A percentile compares a stretch with the other conserved stretches of the same genome.
Evolutionary conservation across 2,113 vertebrate genomes (phyloP).

Genomic region (Tychaedon coryphoeus): DNA sequence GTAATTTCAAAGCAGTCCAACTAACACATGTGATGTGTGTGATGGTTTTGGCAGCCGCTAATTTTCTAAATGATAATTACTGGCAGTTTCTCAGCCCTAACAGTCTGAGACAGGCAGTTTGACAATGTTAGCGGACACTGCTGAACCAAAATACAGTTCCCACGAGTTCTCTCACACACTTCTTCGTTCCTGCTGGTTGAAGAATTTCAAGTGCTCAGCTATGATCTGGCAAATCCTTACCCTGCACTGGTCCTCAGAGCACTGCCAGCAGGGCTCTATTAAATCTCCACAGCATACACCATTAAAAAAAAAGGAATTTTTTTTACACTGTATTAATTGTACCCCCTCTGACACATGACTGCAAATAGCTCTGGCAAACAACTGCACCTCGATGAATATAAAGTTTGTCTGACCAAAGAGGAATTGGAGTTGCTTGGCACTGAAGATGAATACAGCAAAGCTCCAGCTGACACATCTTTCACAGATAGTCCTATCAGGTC

Average conservation of each 20-base stretch:
- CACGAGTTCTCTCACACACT: background rate
- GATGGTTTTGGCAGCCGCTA: background rate
- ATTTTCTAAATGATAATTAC: conserved; percentile 36
- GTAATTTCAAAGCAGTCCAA: conserved; percentile 27
- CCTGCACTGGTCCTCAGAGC: background rate
- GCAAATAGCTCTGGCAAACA: conserved; percentile 50
- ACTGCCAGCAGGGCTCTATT: conserved; percentile 3
- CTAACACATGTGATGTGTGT: background rate
- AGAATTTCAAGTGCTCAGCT: conserved; percentile 19
- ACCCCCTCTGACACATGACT: conserved; percentile 40
- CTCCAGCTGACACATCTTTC: conserved; percentile 34
- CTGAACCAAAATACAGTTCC: conserved; percentile 25
- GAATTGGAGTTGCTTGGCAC: conserved; percentile 48
- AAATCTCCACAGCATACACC: background rate
- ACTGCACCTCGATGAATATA: conserved; percentile 62
- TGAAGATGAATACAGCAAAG: background rate
- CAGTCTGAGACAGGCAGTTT: conserved; percentile 17
- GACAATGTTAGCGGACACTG: background rate
- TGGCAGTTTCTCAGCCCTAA: conserved; percentile 22
- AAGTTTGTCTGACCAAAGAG: conserved; percentile 59
- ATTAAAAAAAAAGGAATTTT: background rate
- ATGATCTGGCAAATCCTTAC: background rate
- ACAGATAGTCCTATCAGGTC: background rate
- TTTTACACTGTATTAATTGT: conserved; percentile 68
- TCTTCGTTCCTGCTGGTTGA: background rate